These are phyloP conservation scores for Pipra filicauda DNA, from an alignment of 2,113 vertebrate genomes.

Conservation along the genomic window DNA sequence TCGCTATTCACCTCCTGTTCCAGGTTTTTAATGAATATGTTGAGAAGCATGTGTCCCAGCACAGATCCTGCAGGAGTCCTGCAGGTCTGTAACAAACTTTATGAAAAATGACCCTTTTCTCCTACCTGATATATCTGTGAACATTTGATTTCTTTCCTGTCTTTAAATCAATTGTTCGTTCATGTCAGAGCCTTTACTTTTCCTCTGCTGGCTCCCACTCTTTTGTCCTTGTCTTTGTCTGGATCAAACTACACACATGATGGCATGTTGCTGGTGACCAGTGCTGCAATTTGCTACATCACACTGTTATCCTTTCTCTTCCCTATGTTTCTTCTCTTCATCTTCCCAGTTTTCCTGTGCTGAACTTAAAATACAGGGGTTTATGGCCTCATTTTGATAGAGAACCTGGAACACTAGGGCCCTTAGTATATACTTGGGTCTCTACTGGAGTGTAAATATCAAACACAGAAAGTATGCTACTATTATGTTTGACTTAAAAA, in stretches of 20 bases:
- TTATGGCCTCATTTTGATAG: neutral
- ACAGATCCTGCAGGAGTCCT: constrained; percentile 58
- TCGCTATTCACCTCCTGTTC: constrained; percentile 29
- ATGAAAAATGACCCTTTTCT: constrained; percentile 16
- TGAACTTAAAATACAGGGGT: neutral
- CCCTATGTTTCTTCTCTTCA: neutral
- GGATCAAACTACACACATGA: neutral
- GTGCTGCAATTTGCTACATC: neutral
- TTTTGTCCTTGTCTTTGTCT: neutral
- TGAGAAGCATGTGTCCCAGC: constrained; percentile 53
- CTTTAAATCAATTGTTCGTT: neutral
- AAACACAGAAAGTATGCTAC: neutral
- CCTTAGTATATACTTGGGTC: neutral
- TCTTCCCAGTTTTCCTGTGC: neutral
- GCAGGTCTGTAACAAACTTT: constrained; percentile 59
- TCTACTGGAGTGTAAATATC: neutral
- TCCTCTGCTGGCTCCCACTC: neutral
- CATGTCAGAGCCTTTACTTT: neutral
- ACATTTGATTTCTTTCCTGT: neutral
- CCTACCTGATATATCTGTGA: neutral
- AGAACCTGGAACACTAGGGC: neutral
- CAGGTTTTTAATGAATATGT: constrained; percentile 53
- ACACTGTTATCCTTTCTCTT: neutral
- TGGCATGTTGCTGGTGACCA: neutral
- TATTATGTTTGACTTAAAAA: neutral